phyloP scores from a whole-genome alignment of 2,888 invertebrate species.

The Tanypteryx hageni region DNA sequence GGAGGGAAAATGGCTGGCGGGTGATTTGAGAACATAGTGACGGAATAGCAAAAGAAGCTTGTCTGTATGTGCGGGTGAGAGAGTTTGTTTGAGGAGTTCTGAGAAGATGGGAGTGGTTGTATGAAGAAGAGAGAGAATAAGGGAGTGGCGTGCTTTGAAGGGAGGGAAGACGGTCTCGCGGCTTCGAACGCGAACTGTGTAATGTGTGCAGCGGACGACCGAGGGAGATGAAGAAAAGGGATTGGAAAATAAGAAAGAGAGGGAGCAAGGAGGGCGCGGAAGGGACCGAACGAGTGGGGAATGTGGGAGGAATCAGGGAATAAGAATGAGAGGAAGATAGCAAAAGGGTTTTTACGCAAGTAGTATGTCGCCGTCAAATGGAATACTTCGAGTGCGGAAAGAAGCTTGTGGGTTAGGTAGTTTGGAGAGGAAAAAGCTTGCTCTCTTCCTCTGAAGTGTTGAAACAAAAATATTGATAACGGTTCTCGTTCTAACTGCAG shows the following conservation, averaged over 20 bases:
- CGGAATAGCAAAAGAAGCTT: background rate
- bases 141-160: background rate
- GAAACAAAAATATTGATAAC: no score
- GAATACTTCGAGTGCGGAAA: no score
- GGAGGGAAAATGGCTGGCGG: background rate
- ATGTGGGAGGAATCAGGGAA: no score
- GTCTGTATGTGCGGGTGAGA: background rate
- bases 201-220: background rate
- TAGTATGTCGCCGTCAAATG: no score
- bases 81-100: slow-evolving; percentile 2
- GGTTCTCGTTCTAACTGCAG: no score
- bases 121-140: background rate
- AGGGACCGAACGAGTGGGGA: background rate
- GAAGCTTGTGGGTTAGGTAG: no score
- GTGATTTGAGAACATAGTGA: background rate
- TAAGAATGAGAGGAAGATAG: no score
- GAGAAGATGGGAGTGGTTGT: slow-evolving; percentile 2
- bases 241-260: background rate
- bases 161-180: no score
- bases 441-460: no score
- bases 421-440: no score
- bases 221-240: background rate
- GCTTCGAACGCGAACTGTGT: background rate
- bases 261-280: background rate
- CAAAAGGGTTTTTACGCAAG: no score